Percentiles rank a stretch among this genome's conserved stretches.
Evolutionary conservation across 2,888 invertebrate species (phyloP).

Genomic region (Mesopsocus fuscifrons): DNA sequence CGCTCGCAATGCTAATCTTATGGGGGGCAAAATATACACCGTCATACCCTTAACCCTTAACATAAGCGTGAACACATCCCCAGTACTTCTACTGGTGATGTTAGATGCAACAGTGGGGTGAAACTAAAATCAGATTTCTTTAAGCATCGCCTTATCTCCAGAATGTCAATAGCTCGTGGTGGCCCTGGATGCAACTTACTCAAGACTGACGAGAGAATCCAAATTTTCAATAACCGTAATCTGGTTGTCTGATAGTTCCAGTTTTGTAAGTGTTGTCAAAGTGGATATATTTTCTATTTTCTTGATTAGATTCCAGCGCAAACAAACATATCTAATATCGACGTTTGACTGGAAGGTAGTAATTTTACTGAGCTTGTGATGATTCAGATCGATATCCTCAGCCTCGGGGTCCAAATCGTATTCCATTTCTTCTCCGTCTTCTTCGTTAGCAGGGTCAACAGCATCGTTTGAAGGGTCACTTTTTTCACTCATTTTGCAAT

Average conservation of each 20-base stretch:
- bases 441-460: too few species aligned
- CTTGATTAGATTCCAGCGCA: constrained; percentile 90
- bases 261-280: constrained; percentile 56
- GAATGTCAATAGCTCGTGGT: too few species aligned
- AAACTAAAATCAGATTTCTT: too few species aligned
- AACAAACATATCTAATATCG: constrained; percentile 57
- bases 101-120: too few species aligned
- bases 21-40: constrained; percentile 14
- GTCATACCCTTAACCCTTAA: constrained; percentile 9
- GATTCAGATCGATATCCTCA: constrained; percentile 69
- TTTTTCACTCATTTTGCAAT: too few species aligned
- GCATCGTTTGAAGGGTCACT: too few species aligned
- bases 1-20: too few species aligned
- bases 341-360: constrained; percentile 63
- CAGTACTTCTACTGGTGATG: too few species aligned
- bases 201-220: constrained; percentile 65
- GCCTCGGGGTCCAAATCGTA: constrained; percentile 1
- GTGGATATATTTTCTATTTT: constrained; percentile 76
- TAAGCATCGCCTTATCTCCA: too few species aligned
- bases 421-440: too few species aligned
- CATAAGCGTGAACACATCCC: too few species aligned
- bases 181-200: too few species aligned
- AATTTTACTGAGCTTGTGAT: constrained; percentile 65
- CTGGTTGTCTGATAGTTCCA: constrained; percentile 96
- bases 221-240: constrained; percentile 82